Base-by-base conservation (phyloP, 2,888 invertebrate species). In the Bembecia ichneumoniformis region DNA sequence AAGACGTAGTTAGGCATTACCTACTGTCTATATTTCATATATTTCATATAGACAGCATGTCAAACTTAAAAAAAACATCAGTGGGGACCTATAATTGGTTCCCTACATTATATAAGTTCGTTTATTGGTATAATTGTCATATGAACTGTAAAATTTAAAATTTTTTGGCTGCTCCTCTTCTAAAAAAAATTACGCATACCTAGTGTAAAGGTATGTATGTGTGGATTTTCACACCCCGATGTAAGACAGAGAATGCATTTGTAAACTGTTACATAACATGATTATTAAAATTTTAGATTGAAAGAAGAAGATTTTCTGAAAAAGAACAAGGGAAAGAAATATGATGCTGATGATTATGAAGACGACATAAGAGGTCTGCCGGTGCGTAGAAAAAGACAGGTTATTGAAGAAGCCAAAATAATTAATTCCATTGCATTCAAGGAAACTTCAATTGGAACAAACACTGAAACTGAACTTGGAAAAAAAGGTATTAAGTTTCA, bases 281-380 rank as follows among this genome's bases (percentile, higher is more conserved):
- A n/a, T 7, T 13, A 40, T 40, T 40, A 40, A 40, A 40, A 11
- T 57, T 55, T 43, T 14, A 58, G 58, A 35, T 20, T 52, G 7
- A 54, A 49, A 46, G 55, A 54, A 3, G 56, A 56, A 15, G 50
- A 53, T 35, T 53, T 52, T 47, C 43, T 52, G 20, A 58, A 52
- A 48, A 49, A 56, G 47, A 54, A 1, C 53, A 55, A 51, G 47
- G 16, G 13, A 3, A 40, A 40, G 3, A 10, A 40, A 40, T 40
- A 40, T 40, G 40, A 40, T 40, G 44, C 9, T 15, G 76, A 78
- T 46, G 79, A 81, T 43, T 78, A 80, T 48, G 79, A 78, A 16
- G 73, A 78, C n/a, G 75, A 75, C 47, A 59, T 73, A 5, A 77
- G 68, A 65, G 80, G 78, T n/a, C 58, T 77, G 11, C 78, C 80